Base-by-base conservation (phyloP, 2,797 vertebrate species). In the Phylloscopus collybita region DNA sequence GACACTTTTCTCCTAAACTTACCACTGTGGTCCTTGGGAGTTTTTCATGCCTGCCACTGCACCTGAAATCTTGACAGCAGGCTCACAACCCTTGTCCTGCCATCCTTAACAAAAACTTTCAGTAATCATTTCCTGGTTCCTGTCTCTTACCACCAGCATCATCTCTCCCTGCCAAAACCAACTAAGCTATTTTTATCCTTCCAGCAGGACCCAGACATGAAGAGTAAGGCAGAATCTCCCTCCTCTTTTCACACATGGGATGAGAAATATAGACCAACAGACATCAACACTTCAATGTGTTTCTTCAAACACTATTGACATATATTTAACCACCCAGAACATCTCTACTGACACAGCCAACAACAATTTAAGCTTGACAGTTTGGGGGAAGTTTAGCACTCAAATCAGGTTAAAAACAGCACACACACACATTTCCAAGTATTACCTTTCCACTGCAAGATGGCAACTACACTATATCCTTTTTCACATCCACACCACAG, bases 281-380 rank as follows among this genome's bases (percentile, higher is more conserved):
- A 70, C 17, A 60, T 40, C 69, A 89, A 45, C 69, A 67, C 18
- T 80, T 91, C 71, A 50, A 42, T 22, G 15, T 62, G 34, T 66
- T 83, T 91, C 65, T 82, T 87, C 47, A 57, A 96, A 59, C 15
- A 34, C 71, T 74, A 80, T 62, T 53, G 65, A 80, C 86, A 81
- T 6, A 32, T 26, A 84, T 81, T 92, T 81, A 86, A 90, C 70
- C 56, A 76, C 51, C 12, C 80, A 86, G 64, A 94, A 95, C 76
- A 82, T 29, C 70, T 81, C 83, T 57, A 66, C 26, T 7, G 5
- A 79, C 56, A 75, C 23, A 86, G 76, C 16, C 88, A 89, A 62
- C 53, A 86, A 78, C 61, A 80, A 86, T 62, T 71, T 45, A 59
- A 85, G 29, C n/a, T 38, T 90, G 70, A 88, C 42, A 38, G 40